Conservation (phyloP, 1,140 invertebrate species). For the Aphaenogaster rudis region DNA sequence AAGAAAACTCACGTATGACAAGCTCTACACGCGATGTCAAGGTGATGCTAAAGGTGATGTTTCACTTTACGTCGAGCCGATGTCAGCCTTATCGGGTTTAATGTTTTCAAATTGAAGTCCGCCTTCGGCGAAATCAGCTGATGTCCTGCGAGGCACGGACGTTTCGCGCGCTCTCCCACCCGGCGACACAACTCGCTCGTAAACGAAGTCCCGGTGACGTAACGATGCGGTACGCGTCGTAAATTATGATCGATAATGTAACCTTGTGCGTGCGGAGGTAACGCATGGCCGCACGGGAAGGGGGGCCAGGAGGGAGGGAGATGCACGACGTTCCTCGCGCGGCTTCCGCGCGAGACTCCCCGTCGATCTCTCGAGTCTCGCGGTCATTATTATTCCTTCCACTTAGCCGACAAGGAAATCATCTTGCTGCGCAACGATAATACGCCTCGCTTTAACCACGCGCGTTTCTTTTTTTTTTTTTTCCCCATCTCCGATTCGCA, state of each 20-base stretch:
- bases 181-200: conserved; percentile 76
- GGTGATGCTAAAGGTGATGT: background rate
- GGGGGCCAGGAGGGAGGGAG: background rate
- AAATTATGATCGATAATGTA: conserved; percentile 85
- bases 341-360: conserved; percentile 43
- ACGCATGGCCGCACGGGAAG: conserved; percentile 7
- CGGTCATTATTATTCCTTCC: conserved; percentile 61
- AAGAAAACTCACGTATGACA: background rate
- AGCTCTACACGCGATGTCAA: background rate
- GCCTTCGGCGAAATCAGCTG: conserved; percentile 60
- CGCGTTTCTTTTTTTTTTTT: too few relatives aligned
- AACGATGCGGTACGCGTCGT: conserved; percentile 81
- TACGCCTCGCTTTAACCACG: conserved; percentile 15
- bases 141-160: conserved; percentile 40
- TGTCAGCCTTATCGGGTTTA: background rate
- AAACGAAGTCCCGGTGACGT: conserved; percentile 80
- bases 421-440: conserved; percentile 48
- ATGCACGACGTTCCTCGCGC: background rate
- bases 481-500: background rate
- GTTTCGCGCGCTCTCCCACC: conserved; percentile 71
- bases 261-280: conserved; percentile 79
- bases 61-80: background rate
- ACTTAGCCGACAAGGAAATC: conserved; percentile 55
- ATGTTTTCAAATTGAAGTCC: conserved; percentile 35
- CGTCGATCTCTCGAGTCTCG: conserved; percentile 44